These are phyloP conservation scores for Microcebus jonahi DNA, from an alignment of 2,113 vertebrate species.

Conservation along the genomic window DNA sequence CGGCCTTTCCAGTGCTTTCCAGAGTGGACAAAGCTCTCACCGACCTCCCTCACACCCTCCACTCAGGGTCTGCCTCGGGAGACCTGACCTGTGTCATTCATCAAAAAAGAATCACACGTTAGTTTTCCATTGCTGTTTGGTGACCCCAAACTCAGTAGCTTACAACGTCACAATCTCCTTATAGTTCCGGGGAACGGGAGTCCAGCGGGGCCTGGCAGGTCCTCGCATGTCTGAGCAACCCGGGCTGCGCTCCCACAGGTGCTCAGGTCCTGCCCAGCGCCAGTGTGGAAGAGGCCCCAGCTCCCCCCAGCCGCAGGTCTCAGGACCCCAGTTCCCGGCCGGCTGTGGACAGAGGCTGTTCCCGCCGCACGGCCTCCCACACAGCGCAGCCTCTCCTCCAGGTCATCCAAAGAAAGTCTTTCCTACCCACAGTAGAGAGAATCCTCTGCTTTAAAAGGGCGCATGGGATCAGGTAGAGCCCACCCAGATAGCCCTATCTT, in stretches of 20 bases:
- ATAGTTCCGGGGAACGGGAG: not conserved
- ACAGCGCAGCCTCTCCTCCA: rapidly evolving
- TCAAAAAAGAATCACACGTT: not conserved
- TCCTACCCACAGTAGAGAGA: not conserved
- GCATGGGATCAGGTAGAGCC: not conserved
- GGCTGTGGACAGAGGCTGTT: not conserved
- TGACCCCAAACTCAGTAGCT: not conserved
- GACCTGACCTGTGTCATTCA: not conserved
- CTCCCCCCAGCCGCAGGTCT: rapidly evolving
- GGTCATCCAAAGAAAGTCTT: not conserved
- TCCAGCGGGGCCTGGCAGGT: rapidly evolving
- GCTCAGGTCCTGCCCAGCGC: too few species aligned
- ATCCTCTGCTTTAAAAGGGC: not conserved
- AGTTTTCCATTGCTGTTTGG: not conserved
- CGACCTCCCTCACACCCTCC: not conserved
- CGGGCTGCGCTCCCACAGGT: too few species aligned
- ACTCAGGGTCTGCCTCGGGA: not conserved
- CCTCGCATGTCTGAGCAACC: not conserved
- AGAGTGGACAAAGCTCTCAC: not conserved
- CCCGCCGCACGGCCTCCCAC: not conserved
- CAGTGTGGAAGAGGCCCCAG: too few species aligned
- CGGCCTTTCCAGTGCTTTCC: not conserved
- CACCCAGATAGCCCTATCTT: not conserved
- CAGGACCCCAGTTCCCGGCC: not conserved
- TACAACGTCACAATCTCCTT: not conserved